These are phyloP conservation scores for Calephelis virginiensis DNA, from an alignment of 1,140 invertebrate genomes.

Conservation along the genomic window DNA sequence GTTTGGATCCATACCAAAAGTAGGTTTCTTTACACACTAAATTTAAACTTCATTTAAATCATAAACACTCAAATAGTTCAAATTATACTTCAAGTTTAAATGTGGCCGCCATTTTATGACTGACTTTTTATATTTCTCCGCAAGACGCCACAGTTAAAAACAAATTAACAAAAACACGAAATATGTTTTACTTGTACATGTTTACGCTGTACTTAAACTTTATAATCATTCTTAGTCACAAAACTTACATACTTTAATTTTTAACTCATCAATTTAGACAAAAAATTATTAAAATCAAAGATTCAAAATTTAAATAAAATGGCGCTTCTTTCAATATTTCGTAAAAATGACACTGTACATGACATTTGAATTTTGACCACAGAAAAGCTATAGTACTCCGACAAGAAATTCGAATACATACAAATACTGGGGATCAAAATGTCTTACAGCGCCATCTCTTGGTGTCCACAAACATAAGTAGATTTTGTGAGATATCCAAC, in stretches of 20 bases:
- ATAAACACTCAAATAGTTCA: constrained; percentile 9
- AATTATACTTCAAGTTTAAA: constrained; percentile 47
- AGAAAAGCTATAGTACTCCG: too few species aligned
- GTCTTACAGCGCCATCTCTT: too few species aligned
- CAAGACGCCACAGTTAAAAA: constrained; percentile 72
- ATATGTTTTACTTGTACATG: constrained; percentile 5
- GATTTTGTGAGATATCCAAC: too few species aligned
- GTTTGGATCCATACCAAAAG: constrained; percentile 60
- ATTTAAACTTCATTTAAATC: constrained; percentile 8
- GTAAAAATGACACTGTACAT: constrained; percentile 46
- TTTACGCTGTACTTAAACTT: neutral
- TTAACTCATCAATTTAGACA: neutral
- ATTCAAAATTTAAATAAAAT: constrained; percentile 38
- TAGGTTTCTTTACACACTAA: neutral
- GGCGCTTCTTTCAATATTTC: constrained; percentile 71
- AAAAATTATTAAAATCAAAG: neutral
- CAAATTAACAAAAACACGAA: constrained; percentile 54
- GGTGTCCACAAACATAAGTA: too few species aligned
- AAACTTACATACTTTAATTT: neutral
- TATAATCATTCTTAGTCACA: neutral
- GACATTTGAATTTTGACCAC: constrained; percentile 1
- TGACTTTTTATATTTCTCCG: constrained; percentile 52
- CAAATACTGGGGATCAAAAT: too few species aligned
- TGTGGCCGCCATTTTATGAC: constrained; percentile 73
- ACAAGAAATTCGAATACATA: too few species aligned